phyloP scores from a whole-genome alignment of 2,113 vertebrate species.

The Cololabis saira region DNA sequence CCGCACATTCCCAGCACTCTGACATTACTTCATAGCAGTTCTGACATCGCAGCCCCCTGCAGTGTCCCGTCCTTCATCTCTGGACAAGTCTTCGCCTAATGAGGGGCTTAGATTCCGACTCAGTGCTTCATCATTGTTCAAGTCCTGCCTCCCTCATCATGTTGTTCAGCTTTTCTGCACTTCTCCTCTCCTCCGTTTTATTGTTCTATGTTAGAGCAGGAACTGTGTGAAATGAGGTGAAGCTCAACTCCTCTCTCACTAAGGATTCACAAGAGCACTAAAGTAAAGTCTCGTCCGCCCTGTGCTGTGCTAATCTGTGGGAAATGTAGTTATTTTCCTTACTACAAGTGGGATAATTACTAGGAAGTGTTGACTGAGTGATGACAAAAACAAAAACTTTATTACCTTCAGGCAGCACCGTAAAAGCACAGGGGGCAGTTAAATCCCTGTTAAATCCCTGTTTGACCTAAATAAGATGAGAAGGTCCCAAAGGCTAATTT shows the following conservation, averaged over 20 bases:
- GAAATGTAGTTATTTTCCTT: too few relatives aligned
- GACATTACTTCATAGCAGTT: slow-evolving; percentile 50
- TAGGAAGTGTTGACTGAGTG: too few relatives aligned
- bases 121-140: slow-evolving; percentile 59
- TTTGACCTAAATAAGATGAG: too few relatives aligned
- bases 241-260: slow-evolving; percentile 5
- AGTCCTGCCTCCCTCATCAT: slow-evolving; percentile 40
- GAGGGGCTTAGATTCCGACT: slow-evolving; percentile 57
- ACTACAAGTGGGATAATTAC: too few relatives aligned
- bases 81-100: slow-evolving; percentile 57
- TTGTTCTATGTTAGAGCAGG: slow-evolving; percentile 33
- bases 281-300: slow-evolving; percentile 10
- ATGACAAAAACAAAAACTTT: too few relatives aligned
- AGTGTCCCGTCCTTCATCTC: slow-evolving; percentile 51
- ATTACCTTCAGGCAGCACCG: too few relatives aligned
- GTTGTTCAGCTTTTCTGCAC: slow-evolving; percentile 27
- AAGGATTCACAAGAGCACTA: neutral
- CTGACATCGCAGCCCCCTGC: slow-evolving; percentile 57
- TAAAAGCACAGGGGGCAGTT: too few relatives aligned
- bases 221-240: slow-evolving; percentile 21
- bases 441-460: too few relatives aligned
- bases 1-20: slow-evolving; percentile 51
- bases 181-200: slow-evolving; percentile 25
- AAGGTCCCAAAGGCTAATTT: too few relatives aligned
- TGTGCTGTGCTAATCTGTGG: neutral